Evolutionary conservation across 2,797 vertebrate species (phyloP).

Genomic region (Hippocampus kuda): DNA sequence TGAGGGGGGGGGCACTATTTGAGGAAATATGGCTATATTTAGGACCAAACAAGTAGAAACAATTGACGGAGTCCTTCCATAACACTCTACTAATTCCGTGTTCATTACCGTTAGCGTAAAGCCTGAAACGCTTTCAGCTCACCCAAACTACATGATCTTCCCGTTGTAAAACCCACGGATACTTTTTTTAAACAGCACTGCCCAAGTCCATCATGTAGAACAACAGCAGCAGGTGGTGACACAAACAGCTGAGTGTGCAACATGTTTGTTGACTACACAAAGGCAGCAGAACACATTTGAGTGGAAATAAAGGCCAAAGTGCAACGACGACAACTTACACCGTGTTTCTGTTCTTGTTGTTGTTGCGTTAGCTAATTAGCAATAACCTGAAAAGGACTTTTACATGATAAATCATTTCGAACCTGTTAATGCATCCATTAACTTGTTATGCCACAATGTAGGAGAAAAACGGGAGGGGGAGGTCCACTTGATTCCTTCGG

Average conservation of each 20-base stretch:
- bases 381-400: slow-evolving; percentile 21
- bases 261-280: slow-evolving; percentile 18
- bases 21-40: not conserved
- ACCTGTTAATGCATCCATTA: slow-evolving; percentile 31
- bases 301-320: slow-evolving; percentile 12
- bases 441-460: slow-evolving; percentile 48
- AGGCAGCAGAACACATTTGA: slow-evolving; percentile 25
- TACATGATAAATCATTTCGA: slow-evolving; percentile 23
- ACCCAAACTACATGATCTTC: slow-evolving; percentile 34
- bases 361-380: slow-evolving; percentile 24
- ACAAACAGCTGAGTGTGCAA: slow-evolving; percentile 29
- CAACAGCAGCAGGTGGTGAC: slow-evolving; percentile 26
- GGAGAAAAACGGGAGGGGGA: slow-evolving; percentile 33
- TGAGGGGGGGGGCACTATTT: not conserved
- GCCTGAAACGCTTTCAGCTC: slow-evolving; percentile 35
- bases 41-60: not conserved
- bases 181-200: slow-evolving; percentile 8
- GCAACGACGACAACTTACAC: slow-evolving; percentile 33
- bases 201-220: slow-evolving; percentile 14
- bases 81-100: slow-evolving; percentile 10
- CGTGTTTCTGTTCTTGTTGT: slow-evolving; percentile 13
- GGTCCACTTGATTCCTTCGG: slow-evolving; percentile 42
- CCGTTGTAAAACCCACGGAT: slow-evolving; percentile 8
- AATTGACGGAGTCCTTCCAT: not conserved
- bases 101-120: slow-evolving; percentile 18